A percentile compares a stretch with the other conserved stretches of the same genome.
These are phyloP conservation scores for Dryobota labecula DNA, from an alignment of 2,888 invertebrate species.

Conservation along the genomic window DNA sequence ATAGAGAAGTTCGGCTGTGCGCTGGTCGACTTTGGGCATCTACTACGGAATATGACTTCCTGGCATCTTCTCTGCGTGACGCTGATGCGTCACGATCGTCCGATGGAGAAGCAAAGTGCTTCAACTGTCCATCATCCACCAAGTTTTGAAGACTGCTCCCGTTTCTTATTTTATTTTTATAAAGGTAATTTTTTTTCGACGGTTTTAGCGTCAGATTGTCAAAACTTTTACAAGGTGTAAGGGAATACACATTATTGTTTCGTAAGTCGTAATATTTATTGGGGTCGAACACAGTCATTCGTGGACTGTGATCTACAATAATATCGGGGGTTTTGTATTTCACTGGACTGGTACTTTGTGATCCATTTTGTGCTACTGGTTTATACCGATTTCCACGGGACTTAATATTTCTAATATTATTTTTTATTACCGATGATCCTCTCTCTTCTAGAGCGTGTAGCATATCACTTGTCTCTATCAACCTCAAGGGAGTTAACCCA, in stretches of 20 bases:
- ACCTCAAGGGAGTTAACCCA: slow-evolving; percentile 79
- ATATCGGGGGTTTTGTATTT: slow-evolving; percentile 82
- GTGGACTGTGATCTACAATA: slow-evolving; percentile 83
- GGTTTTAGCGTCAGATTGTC: slow-evolving; percentile 85
- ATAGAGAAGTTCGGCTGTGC: slow-evolving; percentile 77
- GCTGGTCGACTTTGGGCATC: slow-evolving; percentile 79
- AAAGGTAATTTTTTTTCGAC: slow-evolving; percentile 69
- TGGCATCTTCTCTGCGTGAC: slow-evolving; percentile 75
- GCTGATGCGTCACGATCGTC: slow-evolving; percentile 70
- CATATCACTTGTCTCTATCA: slow-evolving; percentile 81
- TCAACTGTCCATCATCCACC: slow-evolving; percentile 80
- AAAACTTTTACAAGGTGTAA: slow-evolving; percentile 86
- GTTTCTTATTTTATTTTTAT: slow-evolving; percentile 77
- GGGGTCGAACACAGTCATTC: slow-evolving; percentile 82
- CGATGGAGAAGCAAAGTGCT: slow-evolving; percentile 81
- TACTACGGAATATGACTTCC: slow-evolving; percentile 84
- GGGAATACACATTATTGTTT: slow-evolving; percentile 82
- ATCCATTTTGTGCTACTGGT: slow-evolving; percentile 71
- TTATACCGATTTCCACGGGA: slow-evolving; percentile 80
- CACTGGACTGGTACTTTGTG: slow-evolving; percentile 63
- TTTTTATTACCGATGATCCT: slow-evolving; percentile 84
- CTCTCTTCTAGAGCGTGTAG: slow-evolving; percentile 82
- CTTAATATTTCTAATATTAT: slow-evolving; percentile 86
- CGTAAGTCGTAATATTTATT: slow-evolving; percentile 82
- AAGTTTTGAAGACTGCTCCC: slow-evolving; percentile 86